phyloP scores from a whole-genome alignment of 37 sponge, comb jelly and placozoan species.

The Hormiphora californensis region DNA sequence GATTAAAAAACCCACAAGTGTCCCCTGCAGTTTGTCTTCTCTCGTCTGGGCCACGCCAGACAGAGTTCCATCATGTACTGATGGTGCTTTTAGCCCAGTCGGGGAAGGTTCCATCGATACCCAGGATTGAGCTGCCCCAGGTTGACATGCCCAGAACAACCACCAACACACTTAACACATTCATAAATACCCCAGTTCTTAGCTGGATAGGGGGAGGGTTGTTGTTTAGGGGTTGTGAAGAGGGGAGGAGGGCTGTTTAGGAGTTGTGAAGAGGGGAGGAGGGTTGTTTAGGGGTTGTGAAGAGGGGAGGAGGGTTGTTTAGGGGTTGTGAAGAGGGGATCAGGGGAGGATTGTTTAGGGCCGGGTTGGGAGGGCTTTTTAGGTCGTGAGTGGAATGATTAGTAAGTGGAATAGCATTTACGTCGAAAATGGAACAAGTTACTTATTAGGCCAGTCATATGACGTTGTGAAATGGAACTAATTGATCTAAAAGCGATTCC shows the following conservation, averaged over 20 bases:
- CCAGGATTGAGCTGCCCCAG: neutral
- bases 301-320: neutral
- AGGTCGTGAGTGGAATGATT: too few relatives aligned
- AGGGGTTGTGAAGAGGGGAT: neutral
- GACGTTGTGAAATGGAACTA: too few relatives aligned
- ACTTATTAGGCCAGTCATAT: too few relatives aligned
- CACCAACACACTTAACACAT: conserved; percentile 19
- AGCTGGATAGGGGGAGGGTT: neutral
- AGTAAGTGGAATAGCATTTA: too few relatives aligned
- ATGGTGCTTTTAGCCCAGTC: neutral
- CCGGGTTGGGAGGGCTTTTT: neutral
- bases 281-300: neutral
- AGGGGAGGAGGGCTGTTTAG: neutral
- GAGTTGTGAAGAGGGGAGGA: neutral
- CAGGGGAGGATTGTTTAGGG: neutral
- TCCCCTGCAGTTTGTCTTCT: too few relatives aligned
- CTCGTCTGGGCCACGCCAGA: too few relatives aligned
- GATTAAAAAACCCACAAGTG: too few relatives aligned
- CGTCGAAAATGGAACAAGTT: too few relatives aligned
- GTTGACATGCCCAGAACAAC: conserved; percentile 47
- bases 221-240: neutral
- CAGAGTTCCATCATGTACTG: too few relatives aligned
- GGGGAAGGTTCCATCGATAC: neutral
- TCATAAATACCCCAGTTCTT: conserved; percentile 4
- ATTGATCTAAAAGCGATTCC: too few relatives aligned